Base-by-base conservation (phyloP, 2,888 invertebrate species). In the Amblyteles armatorius region DNA sequence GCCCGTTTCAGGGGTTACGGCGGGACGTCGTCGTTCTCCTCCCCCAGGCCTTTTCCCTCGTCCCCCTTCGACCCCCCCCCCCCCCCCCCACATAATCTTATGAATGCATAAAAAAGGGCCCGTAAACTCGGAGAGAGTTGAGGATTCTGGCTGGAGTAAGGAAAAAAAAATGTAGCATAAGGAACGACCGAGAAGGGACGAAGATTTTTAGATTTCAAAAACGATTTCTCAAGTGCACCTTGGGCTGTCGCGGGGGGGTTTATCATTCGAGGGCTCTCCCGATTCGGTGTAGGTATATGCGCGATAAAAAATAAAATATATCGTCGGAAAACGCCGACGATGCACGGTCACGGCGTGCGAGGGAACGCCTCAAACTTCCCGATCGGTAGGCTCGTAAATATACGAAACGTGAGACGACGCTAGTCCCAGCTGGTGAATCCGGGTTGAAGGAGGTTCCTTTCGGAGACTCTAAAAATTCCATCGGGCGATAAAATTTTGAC, bases 101-200 rank as follows among this genome's bases (percentile, higher is more conserved):
- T 91, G 91, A 92, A 91, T 91, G 91, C 90, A 90, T 91, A 91
- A 92, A 85, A 79, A 91, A 90, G 90, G 87, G 88, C 85, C 69
- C 87, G 88, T 89, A 90, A 90, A 90, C 88, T 90, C 86, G 50
- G 77, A 82, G 86, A 83, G 81, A 79, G 79, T 86, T 80, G 80
- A 48, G 65, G 73, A 48, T 55, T 26, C 16, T 3, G n/a, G 11
- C 19, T 19, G 68, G 33, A 33, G 16, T 6, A 50, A 73, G 77
- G 78, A 48, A 29, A 52, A 79, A 79, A 50, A 63, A 26, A n/a
- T 29, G 33, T 33, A 33, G 33, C 60, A 44, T 63, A 79, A 72
- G 67, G 50, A 36, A 60, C 60, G 72, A 57, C 50, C 67, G 19
- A 26, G 57, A 13, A 57, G 76, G 76, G 76, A 82, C 82, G 57